Evolutionary conservation across 2,888 invertebrate species (phyloP).

Genomic region (Lasioglossum lativentre): DNA sequence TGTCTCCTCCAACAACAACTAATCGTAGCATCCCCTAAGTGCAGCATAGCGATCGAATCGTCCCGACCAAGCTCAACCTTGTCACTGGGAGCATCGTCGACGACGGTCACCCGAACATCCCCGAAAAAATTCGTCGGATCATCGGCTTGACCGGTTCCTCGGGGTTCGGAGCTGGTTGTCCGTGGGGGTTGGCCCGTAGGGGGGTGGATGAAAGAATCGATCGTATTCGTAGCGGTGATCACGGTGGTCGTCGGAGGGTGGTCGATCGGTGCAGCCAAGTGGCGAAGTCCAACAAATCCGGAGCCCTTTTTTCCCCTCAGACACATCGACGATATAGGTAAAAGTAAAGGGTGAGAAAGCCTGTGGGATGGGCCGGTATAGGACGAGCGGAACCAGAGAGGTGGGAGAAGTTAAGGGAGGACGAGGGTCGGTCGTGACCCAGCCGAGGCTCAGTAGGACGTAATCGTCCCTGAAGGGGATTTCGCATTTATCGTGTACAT

Average conservation of each 20-base stretch:
- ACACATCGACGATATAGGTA: constrained; percentile 53
- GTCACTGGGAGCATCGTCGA: not conserved
- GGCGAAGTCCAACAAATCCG: constrained; percentile 58
- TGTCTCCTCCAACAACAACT: not conserved
- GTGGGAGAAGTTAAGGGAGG: constrained; percentile 4
- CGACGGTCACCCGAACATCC: constrained; percentile 5
- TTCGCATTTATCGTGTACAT: constrained; percentile 73
- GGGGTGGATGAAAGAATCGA: not conserved
- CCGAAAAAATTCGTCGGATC: constrained; percentile 12
- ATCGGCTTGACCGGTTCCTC: constrained; percentile 2
- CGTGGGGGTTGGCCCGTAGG: not conserved
- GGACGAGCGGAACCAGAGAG: not conserved
- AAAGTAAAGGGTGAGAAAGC: constrained; percentile 25
- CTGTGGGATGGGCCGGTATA: not conserved
- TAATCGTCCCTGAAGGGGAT: constrained; percentile 75
- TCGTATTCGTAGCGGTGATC: constrained; percentile 14
- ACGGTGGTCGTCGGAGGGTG: constrained; percentile 19
- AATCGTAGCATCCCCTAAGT: not conserved
- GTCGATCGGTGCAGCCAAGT: constrained; percentile 29
- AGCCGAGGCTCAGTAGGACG: constrained; percentile 74
- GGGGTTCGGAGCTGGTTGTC: not conserved
- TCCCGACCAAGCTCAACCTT: constrained; percentile 1
- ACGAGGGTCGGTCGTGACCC: constrained; percentile 62
- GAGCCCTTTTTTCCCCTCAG: constrained; percentile 54
- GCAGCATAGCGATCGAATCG: not conserved